Evolutionary conservation across 2,888 invertebrate species (phyloP).

Genomic region (Leucoptera coffeella): DNA sequence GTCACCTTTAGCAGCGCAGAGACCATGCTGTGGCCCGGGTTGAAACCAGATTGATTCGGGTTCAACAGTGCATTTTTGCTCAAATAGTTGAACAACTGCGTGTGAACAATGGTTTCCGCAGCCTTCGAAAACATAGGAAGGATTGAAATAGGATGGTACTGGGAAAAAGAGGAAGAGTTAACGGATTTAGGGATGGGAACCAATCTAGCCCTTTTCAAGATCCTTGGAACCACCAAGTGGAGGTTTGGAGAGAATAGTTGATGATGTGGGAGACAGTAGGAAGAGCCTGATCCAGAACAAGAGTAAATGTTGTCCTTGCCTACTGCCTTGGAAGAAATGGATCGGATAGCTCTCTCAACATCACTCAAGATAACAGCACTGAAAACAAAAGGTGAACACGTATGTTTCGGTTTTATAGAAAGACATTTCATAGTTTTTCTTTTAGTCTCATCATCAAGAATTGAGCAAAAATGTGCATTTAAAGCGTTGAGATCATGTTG

Average conservation of each 20-base stretch:
- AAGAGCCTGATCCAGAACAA: constrained; percentile 1
- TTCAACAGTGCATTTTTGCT: constrained; percentile 1
- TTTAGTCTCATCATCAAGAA: too few relatives aligned
- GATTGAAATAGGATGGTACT: constrained; percentile 7
- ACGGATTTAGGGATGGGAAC: constrained; percentile 6
- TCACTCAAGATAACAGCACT: constrained; percentile 1
- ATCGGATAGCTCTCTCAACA: constrained; percentile 6
- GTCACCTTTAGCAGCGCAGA: constrained; percentile 4
- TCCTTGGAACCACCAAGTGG: constrained; percentile 5
- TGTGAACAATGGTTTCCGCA: constrained; percentile 4
- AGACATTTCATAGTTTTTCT: too few relatives aligned
- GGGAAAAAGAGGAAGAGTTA: constrained; percentile 3
- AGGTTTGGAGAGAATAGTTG: constrained; percentile 5
- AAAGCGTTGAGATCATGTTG: not conserved
- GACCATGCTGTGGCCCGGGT: constrained; percentile 4
- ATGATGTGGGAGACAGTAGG: constrained; percentile 4
- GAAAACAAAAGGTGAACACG: not conserved
- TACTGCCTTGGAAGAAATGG: constrained; percentile 6
- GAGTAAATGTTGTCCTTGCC: too few relatives aligned
- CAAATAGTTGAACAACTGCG: constrained; percentile 1
- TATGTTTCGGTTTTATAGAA: not conserved
- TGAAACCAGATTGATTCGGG: constrained; percentile 5
- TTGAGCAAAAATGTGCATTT: not conserved
- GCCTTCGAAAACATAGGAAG: constrained; percentile 6
- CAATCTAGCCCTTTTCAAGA: constrained; percentile 5